Evolutionary conservation across 2,888 invertebrate genomes (phyloP).

Genomic region (Drosophila melanosoma): DNA sequence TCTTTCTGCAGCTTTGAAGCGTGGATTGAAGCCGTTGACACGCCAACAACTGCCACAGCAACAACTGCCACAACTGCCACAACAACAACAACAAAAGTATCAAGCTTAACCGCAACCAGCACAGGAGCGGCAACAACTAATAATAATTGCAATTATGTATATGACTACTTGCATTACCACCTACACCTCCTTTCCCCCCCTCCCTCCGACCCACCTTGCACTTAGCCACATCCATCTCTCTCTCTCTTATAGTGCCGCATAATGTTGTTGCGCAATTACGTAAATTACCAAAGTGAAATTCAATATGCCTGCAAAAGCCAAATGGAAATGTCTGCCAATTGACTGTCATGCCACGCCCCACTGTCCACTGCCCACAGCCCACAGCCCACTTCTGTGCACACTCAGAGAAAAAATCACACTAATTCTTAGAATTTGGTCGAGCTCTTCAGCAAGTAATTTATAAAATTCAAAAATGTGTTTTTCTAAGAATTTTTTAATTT

Average conservation of each 20-base stretch:
- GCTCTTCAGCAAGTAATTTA: neutral
- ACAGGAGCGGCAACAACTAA: conserved; percentile 37
- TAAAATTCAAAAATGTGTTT: neutral
- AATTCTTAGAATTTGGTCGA: neutral
- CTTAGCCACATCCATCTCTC: neutral
- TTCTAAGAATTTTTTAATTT: neutral
- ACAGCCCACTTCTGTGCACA: neutral
- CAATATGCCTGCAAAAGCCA: conserved; percentile 63
- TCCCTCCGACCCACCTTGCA: neutral
- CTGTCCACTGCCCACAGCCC: neutral
- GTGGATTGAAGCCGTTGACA: conserved; percentile 30
- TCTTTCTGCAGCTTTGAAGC: conserved; percentile 23
- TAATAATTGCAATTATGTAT: conserved; percentile 65
- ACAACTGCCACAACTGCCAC: neutral
- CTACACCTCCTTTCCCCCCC: no score
- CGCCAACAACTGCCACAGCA: conserved; percentile 11
- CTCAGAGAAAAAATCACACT: neutral
- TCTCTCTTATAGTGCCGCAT: conserved; percentile 17
- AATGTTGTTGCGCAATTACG: conserved; percentile 69
- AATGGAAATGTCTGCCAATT: conserved; percentile 46
- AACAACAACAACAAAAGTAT: neutral
- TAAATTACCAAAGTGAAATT: conserved; percentile 74
- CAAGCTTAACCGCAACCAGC: neutral
- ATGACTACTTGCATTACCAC: conserved; percentile 5
- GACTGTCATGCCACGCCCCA: conserved; percentile 25